Percentiles rank a stretch among this genome's conserved stretches.
Conservation (phyloP, 2,797 vertebrate genomes). For the Chelmon rostratus region DNA sequence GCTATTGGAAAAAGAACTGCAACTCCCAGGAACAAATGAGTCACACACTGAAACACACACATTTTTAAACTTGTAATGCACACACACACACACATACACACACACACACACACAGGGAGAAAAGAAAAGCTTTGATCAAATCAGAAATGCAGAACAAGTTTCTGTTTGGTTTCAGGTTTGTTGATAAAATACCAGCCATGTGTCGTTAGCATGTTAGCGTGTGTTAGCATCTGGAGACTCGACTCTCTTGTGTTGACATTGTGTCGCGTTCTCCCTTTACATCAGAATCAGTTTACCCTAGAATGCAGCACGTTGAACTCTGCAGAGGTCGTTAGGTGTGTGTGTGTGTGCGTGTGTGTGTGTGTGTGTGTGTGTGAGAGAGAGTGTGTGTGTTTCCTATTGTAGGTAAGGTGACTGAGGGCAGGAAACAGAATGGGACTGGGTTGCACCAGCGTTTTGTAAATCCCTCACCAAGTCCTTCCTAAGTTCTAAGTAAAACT, state of each 20-base stretch:
- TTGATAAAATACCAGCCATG: background rate
- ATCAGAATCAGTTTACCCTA: background rate
- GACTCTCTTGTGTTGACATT: background rate
- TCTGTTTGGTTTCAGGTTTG: slow-evolving; percentile 1
- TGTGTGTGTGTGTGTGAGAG: slow-evolving; percentile 14
- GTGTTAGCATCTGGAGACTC: background rate
- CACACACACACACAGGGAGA: background rate
- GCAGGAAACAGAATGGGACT: slow-evolving; percentile 45
- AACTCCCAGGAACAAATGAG: slow-evolving; percentile 72
- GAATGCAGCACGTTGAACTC: background rate
- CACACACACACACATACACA: slow-evolving; percentile 12
- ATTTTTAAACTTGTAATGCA: slow-evolving; percentile 15
- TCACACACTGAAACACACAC: slow-evolving; percentile 51
- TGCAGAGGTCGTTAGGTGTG: background rate
- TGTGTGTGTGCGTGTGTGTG: slow-evolving; percentile 10
- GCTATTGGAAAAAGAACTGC: slow-evolving; percentile 50
- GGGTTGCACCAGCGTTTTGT: background rate
- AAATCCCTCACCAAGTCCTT: slow-evolving; percentile 10
- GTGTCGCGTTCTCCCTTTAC: background rate
- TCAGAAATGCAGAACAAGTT: background rate
- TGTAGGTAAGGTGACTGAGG: slow-evolving; percentile 1
- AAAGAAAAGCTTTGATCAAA: background rate
- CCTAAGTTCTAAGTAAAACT: background rate
- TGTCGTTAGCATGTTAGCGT: slow-evolving; percentile 14
- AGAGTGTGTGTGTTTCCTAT: slow-evolving; percentile 22